These are phyloP conservation scores for Staurois parvus DNA, from an alignment of 2,797 vertebrate species.

Conservation along the genomic window DNA sequence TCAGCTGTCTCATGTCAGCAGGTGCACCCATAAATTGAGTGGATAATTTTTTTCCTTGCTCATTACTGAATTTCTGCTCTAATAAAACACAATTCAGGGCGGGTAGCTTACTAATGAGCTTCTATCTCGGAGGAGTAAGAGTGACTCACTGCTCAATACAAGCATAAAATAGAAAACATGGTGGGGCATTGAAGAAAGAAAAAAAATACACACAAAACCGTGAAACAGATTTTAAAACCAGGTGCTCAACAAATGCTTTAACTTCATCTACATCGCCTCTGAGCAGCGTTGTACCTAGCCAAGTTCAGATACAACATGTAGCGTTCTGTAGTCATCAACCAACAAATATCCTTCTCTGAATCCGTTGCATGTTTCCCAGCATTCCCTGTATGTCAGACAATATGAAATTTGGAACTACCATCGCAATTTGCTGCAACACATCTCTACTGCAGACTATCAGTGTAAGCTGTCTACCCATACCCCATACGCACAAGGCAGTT, in stretches of 20 bases:
- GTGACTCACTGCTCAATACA: slow-evolving; percentile 1
- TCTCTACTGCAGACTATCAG: no score
- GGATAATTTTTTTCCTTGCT: not conserved
- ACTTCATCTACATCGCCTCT: not conserved
- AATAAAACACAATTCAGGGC: slow-evolving; percentile 26
- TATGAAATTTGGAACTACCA: no score
- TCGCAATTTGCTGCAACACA: no score
- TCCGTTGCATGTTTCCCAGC: no score
- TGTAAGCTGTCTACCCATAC: no score
- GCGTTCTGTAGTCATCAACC: no score
- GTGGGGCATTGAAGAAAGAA: not conserved
- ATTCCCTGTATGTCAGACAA: no score
- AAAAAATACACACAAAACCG: not conserved
- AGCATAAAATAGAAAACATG: not conserved
- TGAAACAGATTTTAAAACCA: no score
- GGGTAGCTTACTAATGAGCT: slow-evolving; percentile 28
- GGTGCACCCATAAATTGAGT: not conserved
- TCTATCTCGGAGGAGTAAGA: slow-evolving; percentile 7
- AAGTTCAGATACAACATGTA: no score
- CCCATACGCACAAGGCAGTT: no score
- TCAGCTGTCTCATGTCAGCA: not conserved
- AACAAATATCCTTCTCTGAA: no score
- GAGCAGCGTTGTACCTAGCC: no score
- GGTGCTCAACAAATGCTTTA: not conserved
- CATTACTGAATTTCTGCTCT: not conserved